A percentile compares a stretch with the other conserved stretches of the same genome.
Conservation (phyloP, 2,113 vertebrate genomes). For the Ictalurus punctatus region DNA sequence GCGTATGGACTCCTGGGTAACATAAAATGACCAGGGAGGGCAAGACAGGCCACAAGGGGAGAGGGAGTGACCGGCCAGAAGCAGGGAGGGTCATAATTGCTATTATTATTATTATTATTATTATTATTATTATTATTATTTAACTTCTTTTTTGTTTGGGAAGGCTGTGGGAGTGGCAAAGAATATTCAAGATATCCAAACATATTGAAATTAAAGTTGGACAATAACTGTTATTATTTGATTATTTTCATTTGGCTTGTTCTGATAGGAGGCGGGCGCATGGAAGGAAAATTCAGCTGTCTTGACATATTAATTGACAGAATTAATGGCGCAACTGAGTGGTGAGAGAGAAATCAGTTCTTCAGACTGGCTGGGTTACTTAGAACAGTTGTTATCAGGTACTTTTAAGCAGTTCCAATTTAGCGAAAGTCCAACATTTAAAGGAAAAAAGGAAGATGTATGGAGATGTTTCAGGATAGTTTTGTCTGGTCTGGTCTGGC, state of each 20-base stretch:
- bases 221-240: constrained; percentile 63
- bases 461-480: constrained; percentile 65
- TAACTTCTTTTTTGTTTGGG: constrained; percentile 68
- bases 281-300: constrained; percentile 69
- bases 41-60: constrained; percentile 24
- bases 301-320: constrained; percentile 76
- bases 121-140: constrained; percentile 58
- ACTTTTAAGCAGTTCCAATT: constrained; percentile 84
- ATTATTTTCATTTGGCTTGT: constrained; percentile 70
- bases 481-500: constrained; percentile 80
- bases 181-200: constrained; percentile 74
- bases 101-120: constrained; percentile 48
- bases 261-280: constrained; percentile 59
- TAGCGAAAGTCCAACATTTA: constrained; percentile 75
- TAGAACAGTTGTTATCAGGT: constrained; percentile 78
- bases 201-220: constrained; percentile 76
- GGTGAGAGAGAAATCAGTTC: constrained; percentile 39
- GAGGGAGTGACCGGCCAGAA: constrained; percentile 46
- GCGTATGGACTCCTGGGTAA: constrained; percentile 98
- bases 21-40: constrained; percentile 73
- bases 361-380: constrained; percentile 62
- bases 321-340: constrained; percentile 61
- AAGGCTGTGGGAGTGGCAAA: constrained; percentile 61
- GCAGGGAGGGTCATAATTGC: constrained; percentile 63
- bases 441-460: constrained; percentile 61